Evolutionary conservation across 2,797 vertebrate species (phyloP).

Genomic region (Leptoclinus maculatus): DNA sequence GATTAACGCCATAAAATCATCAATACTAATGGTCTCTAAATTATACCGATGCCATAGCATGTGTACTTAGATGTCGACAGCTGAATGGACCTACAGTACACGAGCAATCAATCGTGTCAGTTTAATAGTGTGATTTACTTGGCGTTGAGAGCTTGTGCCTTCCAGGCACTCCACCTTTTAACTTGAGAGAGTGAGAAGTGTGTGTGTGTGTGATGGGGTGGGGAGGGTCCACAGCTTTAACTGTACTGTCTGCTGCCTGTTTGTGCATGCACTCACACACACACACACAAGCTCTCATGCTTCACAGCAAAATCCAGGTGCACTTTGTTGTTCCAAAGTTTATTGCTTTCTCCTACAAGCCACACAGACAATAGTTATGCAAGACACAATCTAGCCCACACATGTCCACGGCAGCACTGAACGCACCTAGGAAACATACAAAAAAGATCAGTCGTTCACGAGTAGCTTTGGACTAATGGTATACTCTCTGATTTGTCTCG

Average conservation of each 20-base stretch:
- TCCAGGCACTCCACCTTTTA: slow-evolving; percentile 77
- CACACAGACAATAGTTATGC: slow-evolving; percentile 71
- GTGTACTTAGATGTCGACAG: slow-evolving; percentile 52
- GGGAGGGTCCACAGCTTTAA: slow-evolving; percentile 22
- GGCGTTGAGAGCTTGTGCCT: slow-evolving; percentile 74
- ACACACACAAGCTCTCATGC: slow-evolving; percentile 30
- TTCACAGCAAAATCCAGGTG: slow-evolving; percentile 76
- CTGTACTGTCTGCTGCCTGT: slow-evolving; percentile 64
- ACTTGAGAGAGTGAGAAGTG: slow-evolving; percentile 50
- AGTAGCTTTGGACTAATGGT: slow-evolving; percentile 55
- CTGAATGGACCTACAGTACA: slow-evolving; percentile 56
- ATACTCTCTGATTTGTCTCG: slow-evolving; percentile 49
- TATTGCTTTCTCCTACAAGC: slow-evolving; percentile 74
- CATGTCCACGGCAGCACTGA: slow-evolving; percentile 60
- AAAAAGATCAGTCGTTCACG: slow-evolving; percentile 11
- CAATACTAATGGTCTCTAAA: slow-evolving; percentile 64
- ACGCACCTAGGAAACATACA: slow-evolving; percentile 16
- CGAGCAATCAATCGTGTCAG: slow-evolving; percentile 75
- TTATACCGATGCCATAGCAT: slow-evolving; percentile 46
- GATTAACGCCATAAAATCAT: slow-evolving; percentile 61
- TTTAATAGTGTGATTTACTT: slow-evolving; percentile 78
- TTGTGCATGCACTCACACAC: slow-evolving; percentile 56
- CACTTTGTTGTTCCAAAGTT: slow-evolving; percentile 79
- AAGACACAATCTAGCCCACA: slow-evolving; percentile 66
- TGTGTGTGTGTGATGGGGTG: background rate